phyloP scores from a whole-genome alignment of 2,113 vertebrate species.

The Anthoscopus minutus region DNA sequence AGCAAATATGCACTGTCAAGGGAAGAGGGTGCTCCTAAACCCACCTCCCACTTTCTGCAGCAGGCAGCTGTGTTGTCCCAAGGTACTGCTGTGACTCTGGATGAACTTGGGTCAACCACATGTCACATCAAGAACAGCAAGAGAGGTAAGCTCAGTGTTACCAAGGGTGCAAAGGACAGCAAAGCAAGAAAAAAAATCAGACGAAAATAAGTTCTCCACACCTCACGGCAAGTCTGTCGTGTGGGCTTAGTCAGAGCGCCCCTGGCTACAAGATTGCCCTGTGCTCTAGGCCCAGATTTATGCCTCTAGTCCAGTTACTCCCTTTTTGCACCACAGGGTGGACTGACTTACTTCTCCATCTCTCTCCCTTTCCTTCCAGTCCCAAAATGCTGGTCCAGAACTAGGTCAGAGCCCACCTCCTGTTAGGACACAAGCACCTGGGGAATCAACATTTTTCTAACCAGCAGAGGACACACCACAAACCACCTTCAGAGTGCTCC shows the following conservation, averaged over 20 bases:
- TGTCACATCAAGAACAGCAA: not conserved
- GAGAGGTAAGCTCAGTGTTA: not conserved
- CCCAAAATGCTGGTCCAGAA: not conserved
- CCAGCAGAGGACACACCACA: not conserved
- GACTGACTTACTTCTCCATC: not conserved
- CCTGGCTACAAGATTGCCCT: accelerated
- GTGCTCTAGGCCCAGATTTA: not conserved
- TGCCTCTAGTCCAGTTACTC: not conserved
- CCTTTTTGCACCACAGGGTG: not conserved
- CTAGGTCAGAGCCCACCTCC: not conserved
- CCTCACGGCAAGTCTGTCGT: not conserved
- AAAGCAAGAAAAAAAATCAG: not conserved
- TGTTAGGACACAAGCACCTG: not conserved
- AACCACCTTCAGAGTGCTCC: not conserved
- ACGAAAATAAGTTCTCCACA: not conserved
- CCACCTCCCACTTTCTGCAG: not conserved
- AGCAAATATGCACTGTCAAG: not conserved
- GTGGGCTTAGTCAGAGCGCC: not conserved
- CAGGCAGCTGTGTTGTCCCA: not conserved
- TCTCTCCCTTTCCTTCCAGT: not conserved
- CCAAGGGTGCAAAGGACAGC: not conserved
- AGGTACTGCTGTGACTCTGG: not conserved
- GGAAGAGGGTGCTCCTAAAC: not conserved
- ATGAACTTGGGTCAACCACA: not conserved
- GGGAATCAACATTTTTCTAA: not conserved